Evolutionary conservation across 2,113 vertebrate genomes (phyloP).

Genomic region (Alosa alosa): DNA sequence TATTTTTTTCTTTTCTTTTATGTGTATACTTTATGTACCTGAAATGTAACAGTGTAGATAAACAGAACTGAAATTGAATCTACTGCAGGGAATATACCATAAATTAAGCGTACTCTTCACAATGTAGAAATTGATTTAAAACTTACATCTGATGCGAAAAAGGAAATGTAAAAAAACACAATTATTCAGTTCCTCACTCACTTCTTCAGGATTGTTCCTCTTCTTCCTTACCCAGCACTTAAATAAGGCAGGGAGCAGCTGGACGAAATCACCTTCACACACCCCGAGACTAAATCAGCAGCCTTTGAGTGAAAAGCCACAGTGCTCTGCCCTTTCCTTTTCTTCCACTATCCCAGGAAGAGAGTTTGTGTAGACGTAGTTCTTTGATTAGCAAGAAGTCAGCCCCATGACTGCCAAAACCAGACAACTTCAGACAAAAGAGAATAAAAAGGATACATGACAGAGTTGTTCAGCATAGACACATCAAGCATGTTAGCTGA

Average conservation of each 20-base stretch:
- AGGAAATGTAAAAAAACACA: background rate
- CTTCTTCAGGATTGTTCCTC: background rate
- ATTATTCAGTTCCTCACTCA: background rate
- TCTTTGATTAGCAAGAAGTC: background rate
- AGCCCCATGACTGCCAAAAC: background rate
- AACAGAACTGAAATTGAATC: too few species aligned
- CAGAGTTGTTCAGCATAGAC: background rate
- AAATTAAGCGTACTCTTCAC: background rate
- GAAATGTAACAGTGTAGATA: too few species aligned
- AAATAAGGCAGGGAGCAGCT: background rate
- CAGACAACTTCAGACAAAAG: background rate
- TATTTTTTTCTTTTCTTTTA: background rate
- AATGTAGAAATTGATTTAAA: background rate
- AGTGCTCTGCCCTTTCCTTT: background rate
- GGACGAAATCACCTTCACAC: background rate
- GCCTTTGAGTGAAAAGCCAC: background rate
- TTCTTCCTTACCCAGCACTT: background rate
- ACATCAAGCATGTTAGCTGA: too few species aligned
- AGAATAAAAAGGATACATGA: background rate
- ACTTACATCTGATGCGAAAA: background rate
- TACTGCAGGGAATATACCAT: too few species aligned
- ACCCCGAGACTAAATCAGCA: constrained; percentile 4
- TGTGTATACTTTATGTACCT: too few species aligned
- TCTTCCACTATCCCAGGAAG: background rate
- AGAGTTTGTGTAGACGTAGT: background rate